phyloP scores from a whole-genome alignment of 2,797 vertebrate genomes.

The Microchirus variegatus region DNA sequence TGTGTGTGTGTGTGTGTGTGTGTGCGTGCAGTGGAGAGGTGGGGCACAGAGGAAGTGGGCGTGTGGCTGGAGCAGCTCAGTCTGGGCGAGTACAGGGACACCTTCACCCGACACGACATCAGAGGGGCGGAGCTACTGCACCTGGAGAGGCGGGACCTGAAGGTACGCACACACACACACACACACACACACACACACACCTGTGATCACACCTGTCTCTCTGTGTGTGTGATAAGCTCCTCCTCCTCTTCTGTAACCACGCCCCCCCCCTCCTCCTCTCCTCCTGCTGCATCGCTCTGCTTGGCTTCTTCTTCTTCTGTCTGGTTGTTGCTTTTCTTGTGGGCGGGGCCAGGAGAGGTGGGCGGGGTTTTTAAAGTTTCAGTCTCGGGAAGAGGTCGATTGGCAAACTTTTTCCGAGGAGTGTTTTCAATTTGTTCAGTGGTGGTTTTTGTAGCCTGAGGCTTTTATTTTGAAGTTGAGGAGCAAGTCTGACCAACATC shows the following conservation, averaged over 20 bases:
- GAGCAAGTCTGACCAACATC: too few relatives aligned
- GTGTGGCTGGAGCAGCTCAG: slow-evolving; percentile 99
- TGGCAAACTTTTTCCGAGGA: too few relatives aligned
- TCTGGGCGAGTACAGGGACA: slow-evolving; percentile 99
- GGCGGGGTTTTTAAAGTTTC: too few relatives aligned
- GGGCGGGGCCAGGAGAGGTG: not conserved
- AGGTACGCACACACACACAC: slow-evolving; percentile 84
- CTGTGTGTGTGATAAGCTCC: slow-evolving; percentile 56
- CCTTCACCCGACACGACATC: slow-evolving; percentile 98
- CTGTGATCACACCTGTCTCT: slow-evolving; percentile 83
- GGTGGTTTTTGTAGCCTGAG: too few relatives aligned
- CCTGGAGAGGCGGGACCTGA: slow-evolving; percentile 99
- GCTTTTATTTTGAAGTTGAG: too few relatives aligned
- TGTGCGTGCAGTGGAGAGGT: slow-evolving; percentile 98
- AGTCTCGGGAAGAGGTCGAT: too few relatives aligned
- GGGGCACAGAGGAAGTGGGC: slow-evolving; percentile 99
- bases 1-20: slow-evolving; percentile 88
- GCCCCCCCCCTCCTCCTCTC: slow-evolving; percentile 77
- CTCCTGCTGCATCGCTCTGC: slow-evolving; percentile 92
- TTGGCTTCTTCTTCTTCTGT: slow-evolving; percentile 90
- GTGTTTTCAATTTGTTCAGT: too few relatives aligned
- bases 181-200: not conserved
- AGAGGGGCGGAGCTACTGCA: slow-evolving; percentile 98
- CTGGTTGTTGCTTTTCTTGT: slow-evolving; percentile 54
- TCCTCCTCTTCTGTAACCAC: slow-evolving; percentile 24